phyloP scores from a whole-genome alignment of 2,113 vertebrate species.

The Odontophorus gujanensis region DNA sequence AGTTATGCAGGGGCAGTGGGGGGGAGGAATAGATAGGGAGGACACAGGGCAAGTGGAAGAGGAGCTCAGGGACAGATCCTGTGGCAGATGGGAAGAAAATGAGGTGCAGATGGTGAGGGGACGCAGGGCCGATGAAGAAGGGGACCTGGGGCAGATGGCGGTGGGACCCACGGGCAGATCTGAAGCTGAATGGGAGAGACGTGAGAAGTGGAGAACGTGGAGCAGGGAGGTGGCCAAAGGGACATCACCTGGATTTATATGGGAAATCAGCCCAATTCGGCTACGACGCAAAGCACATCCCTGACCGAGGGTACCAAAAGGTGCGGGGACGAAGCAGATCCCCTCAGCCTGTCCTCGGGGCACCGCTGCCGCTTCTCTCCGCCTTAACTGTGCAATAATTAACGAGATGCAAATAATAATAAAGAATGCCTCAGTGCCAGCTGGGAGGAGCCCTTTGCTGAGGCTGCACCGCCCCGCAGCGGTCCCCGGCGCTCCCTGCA shows the following conservation, averaged over 20 bases:
- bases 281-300: not conserved
- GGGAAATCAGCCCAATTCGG: not conserved
- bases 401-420: not conserved
- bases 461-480: constrained; percentile 40
- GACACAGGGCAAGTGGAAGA: not conserved
- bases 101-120: not conserved
- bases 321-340: not conserved
- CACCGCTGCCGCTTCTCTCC: not conserved
- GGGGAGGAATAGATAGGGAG: no score
- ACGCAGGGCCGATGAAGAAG: not conserved
- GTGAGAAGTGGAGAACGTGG: not conserved
- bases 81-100: not conserved
- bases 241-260: not conserved
- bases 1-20: not conserved
- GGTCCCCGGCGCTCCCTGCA: not conserved
- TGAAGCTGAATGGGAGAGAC: not conserved
- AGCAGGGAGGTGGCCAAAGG: no score
- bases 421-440: no score
- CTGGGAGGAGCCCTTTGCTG: not conserved
- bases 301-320: fast-evolving
- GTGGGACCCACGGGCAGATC: no score
- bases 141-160: not conserved
- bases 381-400: not conserved
- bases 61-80: not conserved
- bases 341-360: not conserved